phyloP scores from a whole-genome alignment of 2,113 vertebrate genomes.

The Leptobrachium ailaonicum region DNA sequence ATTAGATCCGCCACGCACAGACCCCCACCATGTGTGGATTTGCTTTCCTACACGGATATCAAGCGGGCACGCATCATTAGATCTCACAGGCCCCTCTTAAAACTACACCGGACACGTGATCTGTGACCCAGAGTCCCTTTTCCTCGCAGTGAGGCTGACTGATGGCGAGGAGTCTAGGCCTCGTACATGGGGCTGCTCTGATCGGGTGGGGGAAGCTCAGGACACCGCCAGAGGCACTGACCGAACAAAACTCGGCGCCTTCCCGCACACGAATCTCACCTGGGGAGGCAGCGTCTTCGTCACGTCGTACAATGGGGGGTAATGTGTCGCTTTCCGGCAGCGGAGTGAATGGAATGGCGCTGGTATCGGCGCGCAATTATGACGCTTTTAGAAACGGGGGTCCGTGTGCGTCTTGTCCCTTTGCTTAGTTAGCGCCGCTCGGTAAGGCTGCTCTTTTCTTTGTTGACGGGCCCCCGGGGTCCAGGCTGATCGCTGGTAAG shows the following conservation, averaged over 20 bases:
- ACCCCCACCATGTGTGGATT: too few species aligned
- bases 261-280: conserved; percentile 5
- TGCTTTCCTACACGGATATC: too few species aligned
- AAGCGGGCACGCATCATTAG: too few species aligned
- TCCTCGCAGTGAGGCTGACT: background rate
- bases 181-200: too few species aligned
- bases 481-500: background rate
- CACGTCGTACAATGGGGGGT: background rate
- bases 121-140: too few species aligned
- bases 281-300: conserved; percentile 15
- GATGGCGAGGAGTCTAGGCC: too few species aligned
- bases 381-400: conserved; percentile 20
- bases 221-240: too few species aligned
- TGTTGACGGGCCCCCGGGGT: background rate
- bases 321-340: conserved; percentile 30
- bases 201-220: too few species aligned
- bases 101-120: too few species aligned
- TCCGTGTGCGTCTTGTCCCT: background rate
- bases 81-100: too few species aligned
- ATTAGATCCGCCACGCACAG: too few species aligned
- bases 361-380: conserved; percentile 27
- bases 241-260: too few species aligned
- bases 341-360: conserved; percentile 48
- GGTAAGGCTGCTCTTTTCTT: background rate
- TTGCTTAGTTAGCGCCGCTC: background rate